Evolutionary conservation across 53 echinoderm and acorn worm genomes (phyloP), one percentile per base, ranked within the genome.

Genomic region (Echinometra lucunter): DNA sequence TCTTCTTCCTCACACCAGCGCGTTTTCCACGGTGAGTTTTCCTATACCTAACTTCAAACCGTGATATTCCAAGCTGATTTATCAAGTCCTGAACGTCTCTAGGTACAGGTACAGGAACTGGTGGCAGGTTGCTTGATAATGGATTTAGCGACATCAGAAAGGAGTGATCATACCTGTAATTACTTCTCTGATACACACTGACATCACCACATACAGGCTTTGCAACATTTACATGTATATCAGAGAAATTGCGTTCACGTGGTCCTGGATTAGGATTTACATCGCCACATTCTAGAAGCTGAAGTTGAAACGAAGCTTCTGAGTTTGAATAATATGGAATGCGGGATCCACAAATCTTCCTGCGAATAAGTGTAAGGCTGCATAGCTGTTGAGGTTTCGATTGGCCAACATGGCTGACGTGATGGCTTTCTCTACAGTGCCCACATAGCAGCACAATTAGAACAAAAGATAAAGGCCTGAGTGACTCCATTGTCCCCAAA

Each of bases 241-340:
- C n/a, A n/a, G 66, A 4, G n/a, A 16, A 25, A 66, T 66, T 27
- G 18, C 2, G 49, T 87, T 81, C 8, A 81, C 38, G 8, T 16
- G 81, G 81, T 38, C 81, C 81, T 38, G 81, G 81, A 35, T 81
- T 81, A 9, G 81, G 81, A 13, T 81, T 40, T 4, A 81, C 81
- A 38, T 81, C 81, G 18, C 81, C 81, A 38, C 38, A 37, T 38
- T 40, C 42, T 23, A 81, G 81, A 81, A 81, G 81, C 81, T 37
- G 42, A 3, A 81, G 38, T 23, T 81, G 81, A 35, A 81, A 81
- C 25, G 81, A 81, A 9, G 81, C 81, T 81, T 81, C 81, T 81
- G 81, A 81, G 15, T 81, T 81, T 81, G 81, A 37, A 35, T 81
- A 81, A 40, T 44, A 81, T 81, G 81, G 38, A 6, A 81, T 40